Conservation (phyloP, 2,113 vertebrate genomes). For the Pomatostomus ruficeps region DNA sequence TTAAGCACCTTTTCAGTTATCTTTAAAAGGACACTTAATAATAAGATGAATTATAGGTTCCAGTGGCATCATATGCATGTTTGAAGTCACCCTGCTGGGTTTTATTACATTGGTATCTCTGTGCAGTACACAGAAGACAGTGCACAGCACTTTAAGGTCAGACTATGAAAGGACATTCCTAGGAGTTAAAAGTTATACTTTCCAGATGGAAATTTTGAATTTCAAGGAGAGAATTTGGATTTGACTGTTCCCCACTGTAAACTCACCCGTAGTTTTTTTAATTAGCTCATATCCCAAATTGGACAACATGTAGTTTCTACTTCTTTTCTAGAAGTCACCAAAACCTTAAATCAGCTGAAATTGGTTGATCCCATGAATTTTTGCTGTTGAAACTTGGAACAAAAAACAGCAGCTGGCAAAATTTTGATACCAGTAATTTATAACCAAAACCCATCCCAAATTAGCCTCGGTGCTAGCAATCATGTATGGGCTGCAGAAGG, state of each 20-base stretch:
- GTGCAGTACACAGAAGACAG: neutral
- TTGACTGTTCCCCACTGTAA: neutral
- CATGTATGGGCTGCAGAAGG: neutral
- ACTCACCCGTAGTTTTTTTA: neutral
- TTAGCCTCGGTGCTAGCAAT: neutral
- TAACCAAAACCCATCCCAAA: neutral
- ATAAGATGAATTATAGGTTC: neutral
- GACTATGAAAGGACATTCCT: slow-evolving; percentile 3
- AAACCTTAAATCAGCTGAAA: neutral
- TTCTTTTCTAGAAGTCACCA: neutral
- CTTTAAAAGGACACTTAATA: neutral
- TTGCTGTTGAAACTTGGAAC: neutral
- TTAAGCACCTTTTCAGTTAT: neutral
- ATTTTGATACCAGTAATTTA: neutral
- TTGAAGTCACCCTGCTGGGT: neutral
- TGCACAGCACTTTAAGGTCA: neutral
- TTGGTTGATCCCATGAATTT: neutral
- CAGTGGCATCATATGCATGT: neutral
- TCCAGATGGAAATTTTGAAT: slow-evolving; percentile 13
- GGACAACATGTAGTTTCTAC: neutral
- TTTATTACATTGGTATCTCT: neutral
- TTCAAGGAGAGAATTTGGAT: neutral
- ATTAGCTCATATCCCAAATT: neutral
- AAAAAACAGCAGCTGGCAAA: neutral
- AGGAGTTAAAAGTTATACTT: neutral